These are phyloP conservation scores for Lucinisca nassula DNA, from an alignment of 2,888 invertebrate species.

Conservation along the genomic window DNA sequence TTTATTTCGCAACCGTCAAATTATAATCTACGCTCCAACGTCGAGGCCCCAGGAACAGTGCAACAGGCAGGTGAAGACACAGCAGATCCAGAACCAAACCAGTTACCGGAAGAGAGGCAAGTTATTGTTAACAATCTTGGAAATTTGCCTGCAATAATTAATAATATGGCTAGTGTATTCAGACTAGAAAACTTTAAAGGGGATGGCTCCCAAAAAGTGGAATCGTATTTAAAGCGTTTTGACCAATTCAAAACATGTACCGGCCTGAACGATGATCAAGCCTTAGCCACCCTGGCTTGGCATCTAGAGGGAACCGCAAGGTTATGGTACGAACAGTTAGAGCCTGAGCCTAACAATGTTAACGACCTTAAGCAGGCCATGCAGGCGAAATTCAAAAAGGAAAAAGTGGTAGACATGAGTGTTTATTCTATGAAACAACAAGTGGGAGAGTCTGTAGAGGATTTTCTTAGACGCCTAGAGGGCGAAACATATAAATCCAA, in stretches of 20 bases:
- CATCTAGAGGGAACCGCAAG: conserved; percentile 21
- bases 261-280: conserved; percentile 14
- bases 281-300: not conserved
- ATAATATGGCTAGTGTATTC: not conserved
- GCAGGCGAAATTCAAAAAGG: not conserved
- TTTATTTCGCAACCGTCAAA: not conserved
- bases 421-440: conserved; percentile 13
- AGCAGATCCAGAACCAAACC: not conserved
- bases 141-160: not conserved
- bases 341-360: not conserved
- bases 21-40: not conserved
- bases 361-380: not conserved
- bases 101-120: not conserved
- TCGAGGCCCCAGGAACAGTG: not conserved
- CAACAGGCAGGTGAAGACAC: not conserved
- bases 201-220: not conserved
- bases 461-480: conserved; percentile 1
- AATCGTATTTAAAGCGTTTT: not conserved
- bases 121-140: too few relatives aligned
- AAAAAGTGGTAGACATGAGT: not conserved
- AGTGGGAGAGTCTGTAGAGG: conserved; percentile 1
- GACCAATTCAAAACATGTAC: conserved; percentile 20
- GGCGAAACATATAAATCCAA: conserved; percentile 12
- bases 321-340: not conserved
- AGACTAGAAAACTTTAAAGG: conserved; percentile 11